These are phyloP conservation scores for Probosciger aterrimus DNA, from an alignment of 2,113 vertebrate species.

Conservation along the genomic window DNA sequence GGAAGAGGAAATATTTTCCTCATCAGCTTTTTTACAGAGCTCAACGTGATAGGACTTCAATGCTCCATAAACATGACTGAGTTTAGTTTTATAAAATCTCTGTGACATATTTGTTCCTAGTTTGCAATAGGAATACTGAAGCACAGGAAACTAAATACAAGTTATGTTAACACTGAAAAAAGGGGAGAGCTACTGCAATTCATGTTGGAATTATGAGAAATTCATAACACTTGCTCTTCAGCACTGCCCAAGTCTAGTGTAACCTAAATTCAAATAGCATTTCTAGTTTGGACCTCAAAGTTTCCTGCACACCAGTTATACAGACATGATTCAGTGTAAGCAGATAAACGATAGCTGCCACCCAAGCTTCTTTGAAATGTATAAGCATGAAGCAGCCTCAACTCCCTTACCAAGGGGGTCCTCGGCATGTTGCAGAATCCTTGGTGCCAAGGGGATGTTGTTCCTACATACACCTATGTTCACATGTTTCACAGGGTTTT, in stretches of 20 bases:
- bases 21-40: background rate
- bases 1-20: background rate
- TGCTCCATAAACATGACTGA: background rate
- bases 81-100: background rate
- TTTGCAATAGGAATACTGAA: background rate
- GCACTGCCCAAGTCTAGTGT: background rate
- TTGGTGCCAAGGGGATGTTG: background rate
- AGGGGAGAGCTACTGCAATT: background rate
- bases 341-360: background rate
- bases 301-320: background rate
- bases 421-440: background rate
- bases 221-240: rapidly evolving
- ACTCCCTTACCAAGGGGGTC: background rate
- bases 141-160: background rate
- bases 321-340: background rate
- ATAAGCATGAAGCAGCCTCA: background rate
- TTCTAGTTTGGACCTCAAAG: background rate
- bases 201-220: background rate
- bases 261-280: background rate
- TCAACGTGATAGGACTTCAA: background rate
- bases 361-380: background rate
- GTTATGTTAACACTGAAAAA: background rate
- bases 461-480: background rate
- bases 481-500: background rate
- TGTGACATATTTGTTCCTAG: background rate